These are phyloP conservation scores for Pangasius krempfi DNA, from an alignment of 2,797 vertebrate genomes.

Conservation along the genomic window DNA sequence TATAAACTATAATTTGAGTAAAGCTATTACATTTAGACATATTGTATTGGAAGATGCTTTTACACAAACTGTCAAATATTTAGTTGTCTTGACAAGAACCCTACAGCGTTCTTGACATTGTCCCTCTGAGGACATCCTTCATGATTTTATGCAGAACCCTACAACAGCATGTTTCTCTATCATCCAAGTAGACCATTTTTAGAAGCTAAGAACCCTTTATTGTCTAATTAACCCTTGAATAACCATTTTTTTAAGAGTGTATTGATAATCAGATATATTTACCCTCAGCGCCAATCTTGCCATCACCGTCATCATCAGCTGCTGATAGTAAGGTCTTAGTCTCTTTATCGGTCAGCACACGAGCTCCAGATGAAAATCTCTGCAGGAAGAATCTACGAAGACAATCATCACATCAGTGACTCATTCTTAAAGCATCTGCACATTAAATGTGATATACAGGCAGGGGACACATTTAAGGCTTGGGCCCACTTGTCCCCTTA, in stretches of 20 bases:
- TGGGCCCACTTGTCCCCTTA: background rate
- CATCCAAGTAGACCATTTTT: background rate
- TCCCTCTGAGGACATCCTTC: background rate
- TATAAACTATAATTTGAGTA: background rate
- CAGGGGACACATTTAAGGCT: background rate
- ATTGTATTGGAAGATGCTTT: background rate
- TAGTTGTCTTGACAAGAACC: background rate
- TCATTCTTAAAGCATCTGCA: background rate
- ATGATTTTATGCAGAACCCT: background rate
- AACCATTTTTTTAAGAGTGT: background rate
- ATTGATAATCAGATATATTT: slow-evolving; percentile 8
- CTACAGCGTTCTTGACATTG: background rate
- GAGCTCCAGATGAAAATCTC: slow-evolving; percentile 86
- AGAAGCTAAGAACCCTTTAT: background rate
- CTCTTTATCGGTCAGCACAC: slow-evolving; percentile 86
- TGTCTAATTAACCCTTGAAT: background rate
- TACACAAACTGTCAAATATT: background rate
- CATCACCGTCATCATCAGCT: slow-evolving; percentile 89
- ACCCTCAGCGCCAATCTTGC: slow-evolving; percentile 91
- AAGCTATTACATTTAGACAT: background rate
- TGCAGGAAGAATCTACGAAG: slow-evolving; percentile 89
- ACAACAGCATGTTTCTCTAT: background rate
- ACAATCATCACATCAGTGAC: slow-evolving; percentile 7
- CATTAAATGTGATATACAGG: background rate
- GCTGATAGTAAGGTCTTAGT: slow-evolving; percentile 84